Evolutionary conservation across 2,113 vertebrate species (phyloP).

Genomic region (Pterocles orientalis): DNA sequence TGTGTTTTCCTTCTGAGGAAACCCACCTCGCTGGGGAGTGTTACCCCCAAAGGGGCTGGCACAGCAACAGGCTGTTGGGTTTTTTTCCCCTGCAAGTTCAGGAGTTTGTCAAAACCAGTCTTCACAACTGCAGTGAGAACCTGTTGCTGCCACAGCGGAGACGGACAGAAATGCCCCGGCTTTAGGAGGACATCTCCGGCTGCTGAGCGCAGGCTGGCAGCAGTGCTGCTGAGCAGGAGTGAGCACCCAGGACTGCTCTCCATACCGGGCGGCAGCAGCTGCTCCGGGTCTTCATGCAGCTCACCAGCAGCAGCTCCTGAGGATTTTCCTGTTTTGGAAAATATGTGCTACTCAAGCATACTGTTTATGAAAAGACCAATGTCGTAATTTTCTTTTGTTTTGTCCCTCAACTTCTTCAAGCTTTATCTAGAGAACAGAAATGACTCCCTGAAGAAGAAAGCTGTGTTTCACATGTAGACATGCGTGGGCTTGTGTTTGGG

Average conservation of each 20-base stretch:
- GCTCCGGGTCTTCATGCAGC: neutral
- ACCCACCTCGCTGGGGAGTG: neutral
- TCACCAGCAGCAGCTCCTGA: neutral
- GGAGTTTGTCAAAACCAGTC: neutral
- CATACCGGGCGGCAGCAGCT: neutral
- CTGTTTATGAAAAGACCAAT: neutral
- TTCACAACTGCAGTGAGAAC: neutral
- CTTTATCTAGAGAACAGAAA: neutral
- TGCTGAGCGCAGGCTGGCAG: neutral
- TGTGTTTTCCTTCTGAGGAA: neutral
- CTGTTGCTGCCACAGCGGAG: neutral
- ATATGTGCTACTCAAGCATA: neutral
- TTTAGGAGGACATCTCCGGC: neutral
- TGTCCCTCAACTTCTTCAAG: neutral
- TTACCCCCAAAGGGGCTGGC: neutral
- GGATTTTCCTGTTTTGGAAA: neutral
- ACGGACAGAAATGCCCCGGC: neutral
- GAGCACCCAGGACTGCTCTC: neutral
- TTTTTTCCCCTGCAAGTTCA: too few relatives aligned
- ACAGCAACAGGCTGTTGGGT: accelerated
- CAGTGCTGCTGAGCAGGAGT: too few relatives aligned
- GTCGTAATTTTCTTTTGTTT: neutral
- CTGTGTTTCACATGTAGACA: accelerated
- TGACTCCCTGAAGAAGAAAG: accelerated
- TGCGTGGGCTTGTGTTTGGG: accelerated